Conservation (phyloP, 1,140 invertebrate genomes). For the Halyomorpha halys region DNA sequence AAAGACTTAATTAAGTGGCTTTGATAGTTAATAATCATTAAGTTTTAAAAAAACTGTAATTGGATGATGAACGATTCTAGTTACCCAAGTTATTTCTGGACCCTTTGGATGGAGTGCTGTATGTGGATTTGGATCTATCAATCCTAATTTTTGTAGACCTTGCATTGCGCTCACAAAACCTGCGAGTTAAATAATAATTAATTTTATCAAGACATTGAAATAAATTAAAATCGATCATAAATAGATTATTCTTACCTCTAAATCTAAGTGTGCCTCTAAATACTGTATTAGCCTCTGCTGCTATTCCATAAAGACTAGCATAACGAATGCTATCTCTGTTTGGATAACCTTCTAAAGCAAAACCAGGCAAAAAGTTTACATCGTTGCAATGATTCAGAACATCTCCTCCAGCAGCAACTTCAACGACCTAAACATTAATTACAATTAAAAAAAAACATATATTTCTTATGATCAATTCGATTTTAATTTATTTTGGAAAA, state of each 20-base stretch:
- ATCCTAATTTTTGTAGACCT: conserved; percentile 72
- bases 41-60: neutral
- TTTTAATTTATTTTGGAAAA: too few species aligned
- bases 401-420: conserved; percentile 75
- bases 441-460: too few species aligned
- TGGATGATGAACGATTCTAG: conserved; percentile 20
- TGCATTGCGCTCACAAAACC: conserved; percentile 83
- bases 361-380: conserved; percentile 89
- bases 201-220: too few species aligned
- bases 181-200: conserved; percentile 30
- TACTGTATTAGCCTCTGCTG: conserved; percentile 71
- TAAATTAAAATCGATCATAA: too few species aligned
- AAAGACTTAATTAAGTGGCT: too few species aligned
- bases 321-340: conserved; percentile 94
- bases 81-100: conserved; percentile 92
- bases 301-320: conserved; percentile 72
- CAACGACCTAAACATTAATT: conserved; percentile 53
- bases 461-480: too few species aligned
- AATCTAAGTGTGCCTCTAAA: conserved; percentile 86
- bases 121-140: conserved; percentile 78
- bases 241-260: conserved; percentile 39
- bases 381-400: conserved; percentile 67
- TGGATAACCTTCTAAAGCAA: conserved; percentile 89
- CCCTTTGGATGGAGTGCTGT: conserved; percentile 85
- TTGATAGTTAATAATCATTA: neutral